phyloP scores from a whole-genome alignment of 2,888 invertebrate genomes.

The Protonemura montana region DNA sequence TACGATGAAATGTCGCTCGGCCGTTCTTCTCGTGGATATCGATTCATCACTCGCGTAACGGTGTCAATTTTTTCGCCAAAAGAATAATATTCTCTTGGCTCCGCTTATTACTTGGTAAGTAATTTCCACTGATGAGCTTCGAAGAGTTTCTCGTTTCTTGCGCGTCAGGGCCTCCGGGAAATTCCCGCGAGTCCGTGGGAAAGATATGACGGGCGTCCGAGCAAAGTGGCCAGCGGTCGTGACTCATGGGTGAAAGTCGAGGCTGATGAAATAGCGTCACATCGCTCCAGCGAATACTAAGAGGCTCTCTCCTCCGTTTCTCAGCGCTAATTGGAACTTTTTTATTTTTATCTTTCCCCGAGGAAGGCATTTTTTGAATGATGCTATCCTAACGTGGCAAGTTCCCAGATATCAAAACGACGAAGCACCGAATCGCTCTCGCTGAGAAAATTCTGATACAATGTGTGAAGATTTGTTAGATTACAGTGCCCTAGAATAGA shows the following conservation, averaged over 20 bases:
- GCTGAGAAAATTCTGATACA: background rate
- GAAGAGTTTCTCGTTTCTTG: background rate
- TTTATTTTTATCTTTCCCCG: slow-evolving; percentile 1
- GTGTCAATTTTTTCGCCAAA: background rate
- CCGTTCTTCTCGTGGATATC: background rate
- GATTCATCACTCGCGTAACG: background rate
- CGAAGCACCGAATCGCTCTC: background rate
- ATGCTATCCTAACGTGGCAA: background rate
- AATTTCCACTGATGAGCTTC: background rate
- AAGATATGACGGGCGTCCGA: background rate
- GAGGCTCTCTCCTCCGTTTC: background rate
- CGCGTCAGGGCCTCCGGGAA: background rate
- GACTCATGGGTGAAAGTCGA: background rate
- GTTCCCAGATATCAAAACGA: background rate
- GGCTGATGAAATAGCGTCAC: background rate
- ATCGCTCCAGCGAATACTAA: background rate
- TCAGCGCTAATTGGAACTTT: slow-evolving; percentile 2
- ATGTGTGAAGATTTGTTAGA: background rate
- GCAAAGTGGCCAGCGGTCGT: slow-evolving; percentile 1
- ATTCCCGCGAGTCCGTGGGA: background rate
- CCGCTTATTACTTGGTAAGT: background rate
- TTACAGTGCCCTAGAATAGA: background rate
- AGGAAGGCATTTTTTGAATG: background rate
- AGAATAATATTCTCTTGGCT: background rate
- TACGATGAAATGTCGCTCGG: background rate